Conservation (phyloP, 2,888 invertebrate species). For the Acanthococcus lagerstroemiae region DNA sequence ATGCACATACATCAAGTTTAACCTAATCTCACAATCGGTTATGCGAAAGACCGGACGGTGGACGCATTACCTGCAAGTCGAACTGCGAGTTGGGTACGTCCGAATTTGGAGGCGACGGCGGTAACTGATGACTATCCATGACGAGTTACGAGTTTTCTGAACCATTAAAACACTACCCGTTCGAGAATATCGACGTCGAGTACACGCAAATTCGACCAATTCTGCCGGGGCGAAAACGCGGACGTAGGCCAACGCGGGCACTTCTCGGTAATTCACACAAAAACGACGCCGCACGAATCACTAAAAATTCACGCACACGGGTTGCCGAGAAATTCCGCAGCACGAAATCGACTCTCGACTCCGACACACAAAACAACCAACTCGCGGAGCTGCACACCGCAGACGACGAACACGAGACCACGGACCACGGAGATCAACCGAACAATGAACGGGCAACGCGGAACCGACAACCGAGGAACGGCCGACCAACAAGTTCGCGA, state of each 20-base stretch:
- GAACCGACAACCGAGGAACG: background rate
- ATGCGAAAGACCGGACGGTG: no score
- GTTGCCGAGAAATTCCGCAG: background rate
- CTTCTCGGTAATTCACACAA: no score
- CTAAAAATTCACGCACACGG: background rate
- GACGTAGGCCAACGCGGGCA: no score
- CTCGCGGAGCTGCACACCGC: slow-evolving; percentile 3
- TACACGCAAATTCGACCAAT: no score
- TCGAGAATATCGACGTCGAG: background rate
- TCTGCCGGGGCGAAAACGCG: no score
- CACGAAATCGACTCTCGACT: no score
- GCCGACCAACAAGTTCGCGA: slow-evolving; percentile 9
- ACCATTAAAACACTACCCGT: slow-evolving; percentile 26
- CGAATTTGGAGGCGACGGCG: slow-evolving; percentile 16
- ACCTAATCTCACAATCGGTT: no score
- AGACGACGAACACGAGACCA: slow-evolving; percentile 2
- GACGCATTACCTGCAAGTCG: slow-evolving; percentile 28
- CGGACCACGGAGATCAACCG: no score
- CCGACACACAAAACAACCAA: background rate
- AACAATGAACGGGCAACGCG: background rate
- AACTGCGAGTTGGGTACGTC: slow-evolving; percentile 19
- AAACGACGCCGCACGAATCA: no score
- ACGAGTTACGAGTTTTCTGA: slow-evolving; percentile 5
- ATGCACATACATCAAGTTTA: no score
- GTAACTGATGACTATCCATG: slow-evolving; percentile 29